Evolutionary conservation across 2,113 vertebrate species (phyloP).

Genomic region (Sylvietta virens): DNA sequence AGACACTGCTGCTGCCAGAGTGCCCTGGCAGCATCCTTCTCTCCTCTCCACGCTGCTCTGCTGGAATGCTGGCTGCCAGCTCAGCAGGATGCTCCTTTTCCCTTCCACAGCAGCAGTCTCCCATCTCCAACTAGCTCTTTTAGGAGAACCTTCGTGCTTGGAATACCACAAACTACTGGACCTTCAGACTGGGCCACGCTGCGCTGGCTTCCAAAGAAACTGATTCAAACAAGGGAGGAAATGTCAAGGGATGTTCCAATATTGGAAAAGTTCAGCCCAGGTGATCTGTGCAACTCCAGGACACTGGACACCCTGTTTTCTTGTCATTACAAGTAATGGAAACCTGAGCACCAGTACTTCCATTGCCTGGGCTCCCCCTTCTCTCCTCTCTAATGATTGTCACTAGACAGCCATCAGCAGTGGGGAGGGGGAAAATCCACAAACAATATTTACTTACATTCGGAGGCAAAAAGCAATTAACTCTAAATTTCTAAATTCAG

Average conservation of each 20-base stretch:
- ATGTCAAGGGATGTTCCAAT: neutral
- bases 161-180: neutral
- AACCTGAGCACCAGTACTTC: neutral
- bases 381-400: neutral
- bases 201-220: neutral
- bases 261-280: neutral
- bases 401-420: neutral
- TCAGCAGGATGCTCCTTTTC: neutral
- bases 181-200: neutral
- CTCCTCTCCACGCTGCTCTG: neutral
- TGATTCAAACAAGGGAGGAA: neutral
- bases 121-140: neutral
- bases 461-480: neutral
- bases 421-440: neutral
- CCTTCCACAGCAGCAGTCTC: neutral
- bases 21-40: neutral
- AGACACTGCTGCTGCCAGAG: neutral
- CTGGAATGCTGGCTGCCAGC: neutral
- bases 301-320: neutral
- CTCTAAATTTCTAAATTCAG: neutral
- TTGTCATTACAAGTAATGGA: neutral
- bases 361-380: neutral
- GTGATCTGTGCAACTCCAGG: neutral
- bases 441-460: neutral
- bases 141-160: neutral